A percentile compares a stretch with the other conserved stretches of the same genome.
phyloP scores from a whole-genome alignment of 2,113 vertebrate species.

The Pterocles orientalis region DNA sequence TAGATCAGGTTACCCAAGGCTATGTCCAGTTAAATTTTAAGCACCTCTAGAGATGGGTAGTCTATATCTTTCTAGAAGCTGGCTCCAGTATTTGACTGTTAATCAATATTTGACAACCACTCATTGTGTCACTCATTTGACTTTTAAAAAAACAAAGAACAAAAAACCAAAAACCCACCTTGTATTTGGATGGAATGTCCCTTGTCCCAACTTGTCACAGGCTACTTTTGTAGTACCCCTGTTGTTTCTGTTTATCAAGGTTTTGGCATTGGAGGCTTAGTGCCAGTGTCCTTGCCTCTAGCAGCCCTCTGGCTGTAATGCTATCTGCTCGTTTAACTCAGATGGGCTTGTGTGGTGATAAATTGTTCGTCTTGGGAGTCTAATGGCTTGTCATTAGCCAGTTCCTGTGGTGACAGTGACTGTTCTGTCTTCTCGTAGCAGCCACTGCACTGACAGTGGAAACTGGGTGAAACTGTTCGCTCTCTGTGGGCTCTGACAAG shows the following conservation, averaged over 20 bases:
- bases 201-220: not conserved
- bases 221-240: not conserved
- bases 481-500: not conserved
- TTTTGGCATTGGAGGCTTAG: not conserved
- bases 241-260: not conserved
- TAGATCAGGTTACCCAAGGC: not conserved
- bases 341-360: not conserved
- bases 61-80: not conserved
- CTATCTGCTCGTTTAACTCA: not conserved
- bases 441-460: not conserved
- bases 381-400: not conserved
- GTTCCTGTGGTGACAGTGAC: not conserved
- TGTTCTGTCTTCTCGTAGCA: not conserved
- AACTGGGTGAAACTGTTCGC: not conserved
- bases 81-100: not conserved
- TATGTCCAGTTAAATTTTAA: not conserved
- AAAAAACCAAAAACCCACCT: too few relatives aligned
- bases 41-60: not conserved
- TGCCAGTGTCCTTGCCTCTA: not conserved
- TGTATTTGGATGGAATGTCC: not conserved
- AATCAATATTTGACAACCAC: too few relatives aligned
- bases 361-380: not conserved
- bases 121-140: too few relatives aligned
- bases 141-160: too few relatives aligned
- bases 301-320: not conserved